Percentiles rank a stretch among this genome's conserved stretches.
Conservation (phyloP, 2,113 vertebrate species). For the Polyodon spathula region DNA sequence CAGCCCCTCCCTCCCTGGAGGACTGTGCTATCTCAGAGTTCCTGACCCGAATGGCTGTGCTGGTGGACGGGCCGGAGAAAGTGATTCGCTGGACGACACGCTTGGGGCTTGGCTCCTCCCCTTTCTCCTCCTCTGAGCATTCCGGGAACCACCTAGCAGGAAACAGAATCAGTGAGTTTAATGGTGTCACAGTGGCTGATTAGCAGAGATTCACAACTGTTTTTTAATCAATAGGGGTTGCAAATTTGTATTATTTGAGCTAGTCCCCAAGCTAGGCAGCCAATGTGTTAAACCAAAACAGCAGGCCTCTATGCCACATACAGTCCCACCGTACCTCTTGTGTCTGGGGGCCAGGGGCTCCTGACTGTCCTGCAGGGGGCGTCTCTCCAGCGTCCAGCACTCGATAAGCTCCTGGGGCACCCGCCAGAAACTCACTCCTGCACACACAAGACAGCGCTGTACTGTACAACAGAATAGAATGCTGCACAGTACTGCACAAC, state of each 20-base stretch:
- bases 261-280: neutral
- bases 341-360: conserved; percentile 41
- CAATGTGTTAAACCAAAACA: neutral
- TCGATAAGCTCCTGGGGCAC: conserved; percentile 54
- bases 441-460: neutral
- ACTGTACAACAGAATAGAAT: neutral
- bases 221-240: neutral
- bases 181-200: neutral
- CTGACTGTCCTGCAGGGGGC: conserved; percentile 44
- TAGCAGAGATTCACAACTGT: neutral
- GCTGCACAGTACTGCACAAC: no score
- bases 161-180: conserved; percentile 11
- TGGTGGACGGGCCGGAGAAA: conserved; percentile 53
- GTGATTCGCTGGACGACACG: conserved; percentile 39
- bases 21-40: conserved; percentile 32
- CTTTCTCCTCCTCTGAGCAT: conserved; percentile 26
- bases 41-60: conserved; percentile 51
- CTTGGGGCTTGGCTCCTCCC: conserved; percentile 24
- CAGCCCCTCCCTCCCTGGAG: no score
- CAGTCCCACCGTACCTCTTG: conserved; percentile 38
- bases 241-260: neutral
- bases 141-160: conserved; percentile 36
- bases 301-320: neutral
- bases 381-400: conserved; percentile 59
- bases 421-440: conserved; percentile 59